Percentiles rank a stretch among this genome's conserved stretches.
Evolutionary conservation across 2,797 vertebrate genomes (phyloP).

Genomic region (Anabacerthia variegaticeps): DNA sequence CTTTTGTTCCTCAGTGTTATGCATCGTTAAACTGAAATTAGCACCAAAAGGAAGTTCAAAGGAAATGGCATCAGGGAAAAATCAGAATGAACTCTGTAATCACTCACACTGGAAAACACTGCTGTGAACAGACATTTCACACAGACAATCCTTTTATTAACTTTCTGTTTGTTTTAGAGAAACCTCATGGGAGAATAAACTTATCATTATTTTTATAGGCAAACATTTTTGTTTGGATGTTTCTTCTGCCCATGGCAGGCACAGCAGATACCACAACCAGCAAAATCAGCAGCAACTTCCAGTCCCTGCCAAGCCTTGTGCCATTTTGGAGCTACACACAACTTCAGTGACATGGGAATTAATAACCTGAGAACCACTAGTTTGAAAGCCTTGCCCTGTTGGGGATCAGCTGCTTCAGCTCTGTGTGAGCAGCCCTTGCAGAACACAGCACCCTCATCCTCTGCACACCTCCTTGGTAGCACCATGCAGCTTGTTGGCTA

Average conservation of each 20-base stretch:
- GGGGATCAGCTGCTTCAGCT: neutral
- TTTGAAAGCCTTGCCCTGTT: neutral
- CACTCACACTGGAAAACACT: neutral
- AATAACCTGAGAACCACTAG: neutral
- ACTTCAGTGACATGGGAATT: neutral
- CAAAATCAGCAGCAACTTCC: neutral
- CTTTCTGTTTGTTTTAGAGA: neutral
- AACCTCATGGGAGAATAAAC: neutral
- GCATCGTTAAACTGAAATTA: neutral
- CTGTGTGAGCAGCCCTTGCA: neutral
- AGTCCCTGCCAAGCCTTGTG: neutral
- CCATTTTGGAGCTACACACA: neutral
- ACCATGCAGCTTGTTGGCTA: neutral
- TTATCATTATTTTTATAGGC: neutral
- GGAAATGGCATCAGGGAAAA: neutral
- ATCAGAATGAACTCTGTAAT: neutral
- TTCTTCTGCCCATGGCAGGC: neutral
- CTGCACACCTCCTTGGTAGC: accelerated
- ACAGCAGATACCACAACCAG: neutral
- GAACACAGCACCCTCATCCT: neutral
- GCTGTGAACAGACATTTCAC: neutral
- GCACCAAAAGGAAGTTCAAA: neutral
- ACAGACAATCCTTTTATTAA: neutral
- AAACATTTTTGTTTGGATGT: neutral
- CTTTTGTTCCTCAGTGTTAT: neutral